phyloP scores from a whole-genome alignment of 2,888 invertebrate genomes.

The Drosophila yooni region DNA sequence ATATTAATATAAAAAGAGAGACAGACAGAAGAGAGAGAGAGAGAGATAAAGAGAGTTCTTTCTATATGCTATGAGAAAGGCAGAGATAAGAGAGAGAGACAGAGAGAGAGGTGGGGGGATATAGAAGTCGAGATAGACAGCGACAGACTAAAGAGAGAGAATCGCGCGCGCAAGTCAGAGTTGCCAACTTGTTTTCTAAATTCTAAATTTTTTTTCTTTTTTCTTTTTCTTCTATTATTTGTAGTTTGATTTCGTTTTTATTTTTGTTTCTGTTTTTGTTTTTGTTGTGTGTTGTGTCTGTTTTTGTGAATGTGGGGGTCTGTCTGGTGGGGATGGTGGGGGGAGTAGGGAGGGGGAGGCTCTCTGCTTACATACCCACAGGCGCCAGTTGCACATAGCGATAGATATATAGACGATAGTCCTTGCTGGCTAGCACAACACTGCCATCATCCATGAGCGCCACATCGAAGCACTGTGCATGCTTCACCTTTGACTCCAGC shows the following conservation, averaged over 20 bases:
- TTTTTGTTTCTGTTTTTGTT: background rate
- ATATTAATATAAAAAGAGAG: slow-evolving; percentile 14
- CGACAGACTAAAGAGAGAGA: slow-evolving; percentile 17
- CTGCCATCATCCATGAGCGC: slow-evolving; percentile 99
- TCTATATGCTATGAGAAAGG: slow-evolving; percentile 35
- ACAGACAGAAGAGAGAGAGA: slow-evolving; percentile 37
- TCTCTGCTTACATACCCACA: slow-evolving; percentile 86
- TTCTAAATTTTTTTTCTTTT: background rate
- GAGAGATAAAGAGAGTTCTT: slow-evolving; percentile 28
- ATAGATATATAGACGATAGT: slow-evolving; percentile 99
- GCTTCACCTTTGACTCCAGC: slow-evolving; percentile 99
- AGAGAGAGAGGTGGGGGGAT: slow-evolving; percentile 19
- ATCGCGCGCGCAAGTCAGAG: slow-evolving; percentile 46
- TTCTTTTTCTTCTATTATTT: background rate
- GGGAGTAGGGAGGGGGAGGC: slow-evolving; percentile 4
- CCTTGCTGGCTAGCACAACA: slow-evolving; percentile 99
- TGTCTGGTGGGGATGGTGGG: background rate
- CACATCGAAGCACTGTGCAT: slow-evolving; percentile 99
- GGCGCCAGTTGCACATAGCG: slow-evolving; percentile 98
- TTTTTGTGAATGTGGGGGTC: background rate
- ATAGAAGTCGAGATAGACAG: slow-evolving; percentile 2
- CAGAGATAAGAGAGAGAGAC: slow-evolving; percentile 8
- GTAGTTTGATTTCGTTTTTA: slow-evolving; percentile 4
- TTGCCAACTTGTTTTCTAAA: slow-evolving; percentile 29
- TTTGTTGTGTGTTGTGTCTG: slow-evolving; percentile 1